Evolutionary conservation across 2,888 invertebrate genomes (phyloP).

Genomic region (Chymomyza fuscimana): DNA sequence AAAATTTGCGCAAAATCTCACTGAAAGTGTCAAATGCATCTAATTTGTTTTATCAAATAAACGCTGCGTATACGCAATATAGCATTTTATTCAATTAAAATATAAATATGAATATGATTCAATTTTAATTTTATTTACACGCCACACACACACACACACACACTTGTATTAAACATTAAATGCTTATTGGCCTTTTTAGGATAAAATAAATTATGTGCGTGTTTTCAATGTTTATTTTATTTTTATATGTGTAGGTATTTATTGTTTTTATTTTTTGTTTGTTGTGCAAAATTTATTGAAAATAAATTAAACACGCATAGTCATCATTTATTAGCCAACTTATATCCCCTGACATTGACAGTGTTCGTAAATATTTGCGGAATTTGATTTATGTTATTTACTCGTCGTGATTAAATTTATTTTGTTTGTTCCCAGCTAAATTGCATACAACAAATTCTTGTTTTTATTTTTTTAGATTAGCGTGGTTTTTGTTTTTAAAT

Average conservation of each 20-base stretch:
- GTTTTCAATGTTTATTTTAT: not conserved
- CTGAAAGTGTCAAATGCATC: not conserved
- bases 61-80: not conserved
- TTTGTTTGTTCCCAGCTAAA: not conserved
- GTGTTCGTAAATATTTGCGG: not conserved
- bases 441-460: not conserved
- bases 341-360: not conserved
- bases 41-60: not conserved
- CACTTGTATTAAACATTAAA: not conserved
- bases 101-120: not conserved
- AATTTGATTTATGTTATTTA: constrained; percentile 9
- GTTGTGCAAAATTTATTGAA: constrained; percentile 8
- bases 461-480: not conserved
- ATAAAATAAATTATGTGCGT: not conserved
- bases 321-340: constrained; percentile 11
- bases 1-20: not conserved
- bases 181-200: too few species aligned
- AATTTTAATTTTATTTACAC: not conserved
- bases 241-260: too few species aligned
- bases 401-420: not conserved
- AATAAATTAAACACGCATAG: constrained; percentile 3
- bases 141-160: not conserved
- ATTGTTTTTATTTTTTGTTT: not conserved
- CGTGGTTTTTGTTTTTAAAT: not conserved
- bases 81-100: not conserved